Conservation (phyloP, 2,113 vertebrate genomes). For the Pao palembangensis region DNA sequence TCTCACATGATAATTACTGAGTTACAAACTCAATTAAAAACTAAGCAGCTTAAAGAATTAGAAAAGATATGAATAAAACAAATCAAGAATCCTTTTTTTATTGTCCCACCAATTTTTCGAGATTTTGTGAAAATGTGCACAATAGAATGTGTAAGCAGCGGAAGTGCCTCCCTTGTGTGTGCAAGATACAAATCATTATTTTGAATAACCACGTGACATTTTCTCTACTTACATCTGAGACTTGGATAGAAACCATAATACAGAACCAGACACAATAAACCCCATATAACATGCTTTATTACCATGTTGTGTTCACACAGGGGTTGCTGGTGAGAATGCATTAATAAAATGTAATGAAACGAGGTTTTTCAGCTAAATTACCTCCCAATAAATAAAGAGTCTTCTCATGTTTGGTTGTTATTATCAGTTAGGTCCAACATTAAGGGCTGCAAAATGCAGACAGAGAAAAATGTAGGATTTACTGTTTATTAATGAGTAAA, state of each 20-base stretch:
- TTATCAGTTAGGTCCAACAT: too few relatives aligned
- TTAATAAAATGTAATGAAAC: too few relatives aligned
- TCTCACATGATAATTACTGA: slow-evolving; percentile 71
- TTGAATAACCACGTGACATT: neutral
- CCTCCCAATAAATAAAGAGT: too few relatives aligned
- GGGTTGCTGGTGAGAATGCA: too few relatives aligned
- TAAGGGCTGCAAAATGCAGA: too few relatives aligned
- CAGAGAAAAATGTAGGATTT: too few relatives aligned
- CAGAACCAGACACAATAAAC: neutral
- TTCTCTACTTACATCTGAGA: neutral
- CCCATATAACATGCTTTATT: neutral
- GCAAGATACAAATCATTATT: neutral
- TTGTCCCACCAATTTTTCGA: slow-evolving; percentile 4
- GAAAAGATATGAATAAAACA: slow-evolving; percentile 44
- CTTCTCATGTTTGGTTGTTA: too few relatives aligned
- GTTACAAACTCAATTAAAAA: slow-evolving; percentile 72
- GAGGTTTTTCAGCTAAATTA: too few relatives aligned
- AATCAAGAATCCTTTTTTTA: slow-evolving; percentile 32
- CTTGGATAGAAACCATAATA: neutral
- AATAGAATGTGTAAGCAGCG: neutral
- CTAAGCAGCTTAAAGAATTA: slow-evolving; percentile 48
- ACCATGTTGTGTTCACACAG: neutral
- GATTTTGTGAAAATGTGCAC: neutral
- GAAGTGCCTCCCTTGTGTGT: too few relatives aligned
- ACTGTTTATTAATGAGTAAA: too few relatives aligned